Percentiles rank a stretch among this genome's conserved stretches.
These are phyloP conservation scores for Anguilla pacifica DNA, from an alignment of 2,797 vertebrate genomes.

Conservation along the genomic window DNA sequence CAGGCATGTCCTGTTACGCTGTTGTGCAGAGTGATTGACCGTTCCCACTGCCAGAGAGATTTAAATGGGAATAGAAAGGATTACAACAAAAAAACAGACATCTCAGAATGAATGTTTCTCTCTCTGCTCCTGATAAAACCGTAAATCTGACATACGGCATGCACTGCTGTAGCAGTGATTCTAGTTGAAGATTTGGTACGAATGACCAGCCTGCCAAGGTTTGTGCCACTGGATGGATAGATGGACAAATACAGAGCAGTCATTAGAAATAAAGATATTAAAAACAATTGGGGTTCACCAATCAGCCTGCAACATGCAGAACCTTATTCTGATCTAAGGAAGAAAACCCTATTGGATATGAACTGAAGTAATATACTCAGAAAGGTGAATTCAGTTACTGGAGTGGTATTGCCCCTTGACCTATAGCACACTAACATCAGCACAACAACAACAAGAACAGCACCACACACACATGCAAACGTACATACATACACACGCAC, in stretches of 20 bases:
- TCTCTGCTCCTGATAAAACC: neutral
- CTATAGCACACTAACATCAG: constrained; percentile 8
- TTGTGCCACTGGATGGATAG: neutral
- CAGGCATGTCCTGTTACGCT: neutral
- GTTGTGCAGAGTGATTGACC: neutral
- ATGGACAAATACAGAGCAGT: neutral
- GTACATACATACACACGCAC: constrained; percentile 25
- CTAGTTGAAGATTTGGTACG: neutral
- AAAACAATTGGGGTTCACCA: neutral
- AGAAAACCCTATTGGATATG: neutral
- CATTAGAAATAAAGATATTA: neutral
- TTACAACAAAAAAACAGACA: neutral
- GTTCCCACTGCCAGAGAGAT: neutral
- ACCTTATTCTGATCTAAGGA: neutral
- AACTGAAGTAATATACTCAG: neutral
- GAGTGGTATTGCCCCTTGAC: neutral
- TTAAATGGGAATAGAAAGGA: neutral
- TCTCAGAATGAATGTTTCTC: neutral
- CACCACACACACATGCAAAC: constrained; percentile 16
- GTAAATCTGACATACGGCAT: neutral
- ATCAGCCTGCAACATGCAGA: neutral
- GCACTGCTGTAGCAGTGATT: neutral
- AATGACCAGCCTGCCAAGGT: neutral
- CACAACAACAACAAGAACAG: constrained; percentile 33
- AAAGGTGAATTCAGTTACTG: neutral